Percentiles rank a stretch among this genome's conserved stretches.
Evolutionary conservation across 2,888 invertebrate genomes (phyloP).

Genomic region (Tipula unca): DNA sequence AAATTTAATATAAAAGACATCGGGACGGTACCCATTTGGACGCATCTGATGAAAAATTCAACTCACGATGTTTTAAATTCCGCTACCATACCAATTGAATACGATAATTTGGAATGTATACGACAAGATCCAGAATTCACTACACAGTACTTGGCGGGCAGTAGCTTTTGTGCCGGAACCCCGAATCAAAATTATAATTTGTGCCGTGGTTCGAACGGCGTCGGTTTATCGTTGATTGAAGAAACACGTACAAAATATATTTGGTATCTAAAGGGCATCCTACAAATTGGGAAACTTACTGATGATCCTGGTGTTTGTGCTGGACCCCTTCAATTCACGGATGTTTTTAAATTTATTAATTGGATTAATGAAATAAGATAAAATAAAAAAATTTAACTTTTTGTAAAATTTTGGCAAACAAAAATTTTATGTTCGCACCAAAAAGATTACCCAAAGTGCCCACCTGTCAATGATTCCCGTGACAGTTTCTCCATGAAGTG

Average conservation of each 20-base stretch:
- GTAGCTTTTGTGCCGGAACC: not conserved
- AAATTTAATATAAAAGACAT: not conserved
- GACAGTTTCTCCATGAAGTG: too few relatives aligned
- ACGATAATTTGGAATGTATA: not conserved
- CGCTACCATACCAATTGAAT: not conserved
- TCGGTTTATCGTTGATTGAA: not conserved
- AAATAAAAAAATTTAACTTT: too few relatives aligned
- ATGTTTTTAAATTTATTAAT: not conserved
- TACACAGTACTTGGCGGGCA: not conserved
- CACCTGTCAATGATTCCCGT: too few relatives aligned
- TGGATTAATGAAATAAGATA: not conserved
- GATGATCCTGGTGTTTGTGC: not conserved
- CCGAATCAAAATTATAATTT: not conserved
- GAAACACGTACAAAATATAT: not conserved
- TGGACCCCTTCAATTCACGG: not conserved
- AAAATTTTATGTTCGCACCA: too few relatives aligned
- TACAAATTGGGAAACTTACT: not conserved
- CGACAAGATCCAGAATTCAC: not conserved
- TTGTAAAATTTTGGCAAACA: too few relatives aligned
- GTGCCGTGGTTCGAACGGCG: not conserved
- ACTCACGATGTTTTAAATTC: not conserved
- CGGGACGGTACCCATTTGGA: not conserved
- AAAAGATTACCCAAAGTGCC: too few relatives aligned
- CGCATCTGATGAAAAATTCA: not conserved
- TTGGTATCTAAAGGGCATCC: not conserved